Conservation (phyloP, 2,888 invertebrate genomes). For the Clunio marinus region DNA sequence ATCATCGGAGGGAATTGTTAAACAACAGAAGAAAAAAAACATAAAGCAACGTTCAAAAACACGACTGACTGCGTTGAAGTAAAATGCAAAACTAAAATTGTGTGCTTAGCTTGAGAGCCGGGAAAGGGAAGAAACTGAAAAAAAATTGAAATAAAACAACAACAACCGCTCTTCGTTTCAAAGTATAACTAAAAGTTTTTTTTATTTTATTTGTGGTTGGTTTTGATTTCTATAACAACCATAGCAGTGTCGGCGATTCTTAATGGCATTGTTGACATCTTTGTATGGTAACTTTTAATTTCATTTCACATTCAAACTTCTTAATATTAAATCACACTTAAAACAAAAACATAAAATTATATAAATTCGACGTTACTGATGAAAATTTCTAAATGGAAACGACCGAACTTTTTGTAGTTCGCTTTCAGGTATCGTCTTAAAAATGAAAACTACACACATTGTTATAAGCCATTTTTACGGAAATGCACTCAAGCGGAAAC, state of each 20-base stretch:
- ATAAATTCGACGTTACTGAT: not conserved
- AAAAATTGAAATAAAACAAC: not conserved
- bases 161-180: not conserved
- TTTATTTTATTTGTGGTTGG: conserved; percentile 32
- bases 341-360: too few relatives aligned
- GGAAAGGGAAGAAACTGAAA: not conserved
- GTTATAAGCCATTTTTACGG: conserved; percentile 32
- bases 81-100: conserved; percentile 15
- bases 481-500: conserved; percentile 36
- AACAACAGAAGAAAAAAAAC: not conserved
- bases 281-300: conserved; percentile 5
- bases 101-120: not conserved
- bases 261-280: too few relatives aligned
- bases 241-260: conserved; percentile 8
- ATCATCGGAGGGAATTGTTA: too few relatives aligned
- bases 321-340: too few relatives aligned
- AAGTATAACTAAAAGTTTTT: too few relatives aligned
- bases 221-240: conserved; percentile 31
- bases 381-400: not conserved
- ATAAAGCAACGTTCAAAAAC: not conserved
- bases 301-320: too few relatives aligned
- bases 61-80: not conserved
- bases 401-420: not conserved
- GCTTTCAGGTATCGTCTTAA: not conserved
- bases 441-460: conserved; percentile 23